Percentiles rank a stretch among this genome's conserved stretches.
Conservation (phyloP, 1,140 invertebrate genomes). For the Neelides sp. region DNA sequence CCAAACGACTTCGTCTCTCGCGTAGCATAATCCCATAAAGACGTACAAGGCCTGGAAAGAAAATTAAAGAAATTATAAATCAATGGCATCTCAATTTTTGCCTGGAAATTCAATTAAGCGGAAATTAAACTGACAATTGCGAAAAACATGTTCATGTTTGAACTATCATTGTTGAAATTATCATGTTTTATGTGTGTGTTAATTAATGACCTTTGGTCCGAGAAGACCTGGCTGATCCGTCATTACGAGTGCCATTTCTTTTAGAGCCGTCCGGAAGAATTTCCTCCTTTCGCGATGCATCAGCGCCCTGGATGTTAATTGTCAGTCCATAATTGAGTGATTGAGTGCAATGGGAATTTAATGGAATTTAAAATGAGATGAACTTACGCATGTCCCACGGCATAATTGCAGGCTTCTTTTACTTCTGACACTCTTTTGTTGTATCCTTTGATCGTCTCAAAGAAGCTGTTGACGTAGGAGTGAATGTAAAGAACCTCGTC, state of each 20-base stretch:
- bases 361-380: constrained; percentile 6
- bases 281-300: constrained; percentile 89
- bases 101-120: background rate
- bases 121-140: background rate
- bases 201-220: constrained; percentile 62
- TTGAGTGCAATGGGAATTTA: background rate
- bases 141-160: background rate
- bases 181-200: constrained; percentile 10
- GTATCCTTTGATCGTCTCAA: constrained; percentile 91
- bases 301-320: constrained; percentile 43
- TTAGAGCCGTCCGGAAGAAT: constrained; percentile 86
- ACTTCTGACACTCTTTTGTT: constrained; percentile 83
- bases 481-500: constrained; percentile 97
- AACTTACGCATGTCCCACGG: constrained; percentile 66
- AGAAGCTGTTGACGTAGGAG: constrained; percentile 80
- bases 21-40: constrained; percentile 87
- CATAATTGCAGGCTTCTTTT: constrained; percentile 82
- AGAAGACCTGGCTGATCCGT: constrained; percentile 95
- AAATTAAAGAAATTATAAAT: background rate
- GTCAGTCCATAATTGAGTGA: constrained; percentile 8
- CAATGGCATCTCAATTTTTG: background rate
- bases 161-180: constrained; percentile 1
- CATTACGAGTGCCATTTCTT: constrained; percentile 87
- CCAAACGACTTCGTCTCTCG: constrained; percentile 95
- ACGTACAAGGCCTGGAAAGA: constrained; percentile 67